Percentiles rank a stretch among this genome's conserved stretches.
phyloP scores from a whole-genome alignment of 2,113 vertebrate genomes.

The Microcebus murinus region DNA sequence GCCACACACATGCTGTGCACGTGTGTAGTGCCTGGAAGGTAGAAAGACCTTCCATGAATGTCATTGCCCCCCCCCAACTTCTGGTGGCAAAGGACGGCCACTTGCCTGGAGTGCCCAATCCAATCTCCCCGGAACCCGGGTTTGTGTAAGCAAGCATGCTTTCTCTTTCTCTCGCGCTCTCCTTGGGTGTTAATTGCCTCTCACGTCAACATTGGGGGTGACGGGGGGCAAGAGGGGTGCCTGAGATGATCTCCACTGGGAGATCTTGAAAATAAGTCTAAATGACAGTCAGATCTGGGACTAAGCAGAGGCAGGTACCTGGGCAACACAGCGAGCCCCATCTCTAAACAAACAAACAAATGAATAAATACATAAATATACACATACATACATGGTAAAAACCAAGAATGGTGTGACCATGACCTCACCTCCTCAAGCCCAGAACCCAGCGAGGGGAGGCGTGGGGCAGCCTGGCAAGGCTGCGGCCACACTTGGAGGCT shows the following conservation, averaged over 20 bases:
- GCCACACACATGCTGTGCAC: rapidly evolving
- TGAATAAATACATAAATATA: too few relatives aligned
- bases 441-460: too few relatives aligned
- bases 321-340: too few relatives aligned
- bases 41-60: neutral
- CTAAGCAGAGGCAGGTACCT: neutral
- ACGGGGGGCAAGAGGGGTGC: neutral
- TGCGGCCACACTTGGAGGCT: neutral
- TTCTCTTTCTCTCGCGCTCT: too few relatives aligned
- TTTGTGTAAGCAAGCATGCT: too few relatives aligned
- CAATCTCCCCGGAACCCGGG: neutral
- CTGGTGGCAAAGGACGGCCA: neutral
- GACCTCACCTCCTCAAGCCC: neutral
- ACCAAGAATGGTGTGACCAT: neutral
- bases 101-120: neutral
- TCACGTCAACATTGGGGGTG: neutral
- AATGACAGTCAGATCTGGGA: neutral
- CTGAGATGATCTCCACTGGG: neutral
- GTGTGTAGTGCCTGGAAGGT: too few relatives aligned
- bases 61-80: neutral
- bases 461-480: neutral
- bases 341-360: too few relatives aligned
- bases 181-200: neutral
- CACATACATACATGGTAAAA: too few relatives aligned
- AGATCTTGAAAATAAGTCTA: neutral